Percentiles rank a stretch among this genome's conserved stretches.
Conservation (phyloP, 1,140 invertebrate species). For the Pachypeltis micranthus region DNA sequence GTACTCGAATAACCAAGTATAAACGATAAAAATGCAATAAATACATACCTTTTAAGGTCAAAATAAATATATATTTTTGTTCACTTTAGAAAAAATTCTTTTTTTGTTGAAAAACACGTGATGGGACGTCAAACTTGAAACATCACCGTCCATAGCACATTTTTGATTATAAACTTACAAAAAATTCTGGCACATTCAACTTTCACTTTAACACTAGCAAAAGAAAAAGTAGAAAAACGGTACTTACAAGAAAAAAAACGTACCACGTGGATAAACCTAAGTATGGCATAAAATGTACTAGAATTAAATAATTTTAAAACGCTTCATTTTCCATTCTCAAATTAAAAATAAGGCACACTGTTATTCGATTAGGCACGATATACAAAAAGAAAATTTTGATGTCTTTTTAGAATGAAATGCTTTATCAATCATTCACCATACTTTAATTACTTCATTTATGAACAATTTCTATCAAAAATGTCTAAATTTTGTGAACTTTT, state of each 20-base stretch:
- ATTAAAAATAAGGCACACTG: constrained; percentile 11
- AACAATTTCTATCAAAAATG: too few species aligned
- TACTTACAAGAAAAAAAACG: constrained; percentile 2
- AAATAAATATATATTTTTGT: not conserved
- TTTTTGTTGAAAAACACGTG: not conserved
- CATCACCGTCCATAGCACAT: not conserved
- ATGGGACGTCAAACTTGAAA: not conserved
- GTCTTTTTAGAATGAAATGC: too few species aligned
- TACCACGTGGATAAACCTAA: not conserved
- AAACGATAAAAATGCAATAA: not conserved
- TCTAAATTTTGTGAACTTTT: too few species aligned
- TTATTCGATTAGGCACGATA: not conserved
- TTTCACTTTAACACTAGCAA: not conserved
- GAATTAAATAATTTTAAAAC: not conserved
- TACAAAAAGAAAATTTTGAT: too few species aligned
- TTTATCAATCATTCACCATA: too few species aligned
- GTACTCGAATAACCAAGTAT: not conserved
- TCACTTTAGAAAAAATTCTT: not conserved
- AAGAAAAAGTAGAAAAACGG: not conserved
- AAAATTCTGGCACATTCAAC: constrained; percentile 3
- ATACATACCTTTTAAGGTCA: not conserved
- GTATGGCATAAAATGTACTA: constrained; percentile 10
- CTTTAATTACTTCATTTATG: too few species aligned
- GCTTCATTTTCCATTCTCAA: too few species aligned
- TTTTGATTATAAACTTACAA: not conserved